Evolutionary conservation across 2,113 vertebrate genomes (phyloP).

Genomic region (Nothobranchius furzeri): DNA sequence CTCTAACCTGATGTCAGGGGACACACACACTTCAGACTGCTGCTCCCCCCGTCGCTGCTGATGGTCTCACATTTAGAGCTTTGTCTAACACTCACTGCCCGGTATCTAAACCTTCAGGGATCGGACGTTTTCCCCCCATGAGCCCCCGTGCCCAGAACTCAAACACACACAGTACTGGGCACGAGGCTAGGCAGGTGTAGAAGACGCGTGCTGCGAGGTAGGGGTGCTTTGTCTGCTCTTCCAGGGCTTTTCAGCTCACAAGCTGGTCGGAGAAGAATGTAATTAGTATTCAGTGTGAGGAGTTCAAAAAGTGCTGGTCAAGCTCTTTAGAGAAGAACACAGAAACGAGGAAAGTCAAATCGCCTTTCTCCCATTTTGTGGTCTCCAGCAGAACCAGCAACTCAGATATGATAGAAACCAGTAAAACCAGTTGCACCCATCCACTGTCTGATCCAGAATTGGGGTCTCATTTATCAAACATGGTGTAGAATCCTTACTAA

Average conservation of each 20-base stretch:
- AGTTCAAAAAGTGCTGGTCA: not conserved
- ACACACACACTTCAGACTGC: not conserved
- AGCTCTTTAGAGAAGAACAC: not conserved
- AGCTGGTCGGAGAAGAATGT: no score
- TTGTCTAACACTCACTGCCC: slow-evolving; percentile 1
- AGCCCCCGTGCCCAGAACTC: not conserved
- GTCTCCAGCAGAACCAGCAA: not conserved
- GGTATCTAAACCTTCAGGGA: slow-evolving; percentile 6
- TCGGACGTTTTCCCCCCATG: not conserved
- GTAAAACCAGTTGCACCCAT: not conserved
- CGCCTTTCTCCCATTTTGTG: no score
- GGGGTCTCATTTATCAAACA: no score
- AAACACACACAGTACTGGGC: not conserved
- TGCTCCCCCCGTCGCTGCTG: not conserved
- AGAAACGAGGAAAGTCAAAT: not conserved
- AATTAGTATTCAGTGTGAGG: no score
- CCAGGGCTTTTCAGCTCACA: no score
- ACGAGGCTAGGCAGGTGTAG: not conserved
- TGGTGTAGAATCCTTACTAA: no score
- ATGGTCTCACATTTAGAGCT: slow-evolving; percentile 18
- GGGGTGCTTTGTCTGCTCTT: no score
- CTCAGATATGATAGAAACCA: not conserved
- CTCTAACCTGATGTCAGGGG: slow-evolving; percentile 23
- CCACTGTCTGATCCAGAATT: not conserved
- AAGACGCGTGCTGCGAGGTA: not conserved